A percentile compares a stretch with the other conserved stretches of the same genome.
Evolutionary conservation across 1,140 invertebrate species (phyloP).

Genomic region (Cotesia chilonis): DNA sequence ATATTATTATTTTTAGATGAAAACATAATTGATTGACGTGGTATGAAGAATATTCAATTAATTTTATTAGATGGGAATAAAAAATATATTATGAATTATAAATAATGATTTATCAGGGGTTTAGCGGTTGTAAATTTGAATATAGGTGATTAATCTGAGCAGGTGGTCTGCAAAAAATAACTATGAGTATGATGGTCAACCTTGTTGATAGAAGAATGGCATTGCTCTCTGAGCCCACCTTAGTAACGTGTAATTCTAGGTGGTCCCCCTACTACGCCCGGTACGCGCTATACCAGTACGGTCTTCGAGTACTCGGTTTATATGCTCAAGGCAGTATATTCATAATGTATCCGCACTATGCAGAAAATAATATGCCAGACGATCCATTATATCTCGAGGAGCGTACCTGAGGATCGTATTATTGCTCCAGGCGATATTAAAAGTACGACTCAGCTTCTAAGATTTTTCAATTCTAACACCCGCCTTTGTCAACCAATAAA

Average conservation of each 20-base stretch:
- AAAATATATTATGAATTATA: neutral
- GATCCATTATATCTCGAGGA: constrained; percentile 45
- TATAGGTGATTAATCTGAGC: neutral
- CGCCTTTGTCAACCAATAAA: constrained; percentile 12
- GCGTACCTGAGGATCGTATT: constrained; percentile 22
- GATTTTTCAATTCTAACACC: constrained; percentile 18
- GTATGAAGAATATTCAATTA: too few species aligned
- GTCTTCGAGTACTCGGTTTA: constrained; percentile 29
- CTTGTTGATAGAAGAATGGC: constrained; percentile 15
- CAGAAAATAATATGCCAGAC: constrained; percentile 48
- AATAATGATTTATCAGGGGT: neutral
- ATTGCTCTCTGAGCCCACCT: constrained; percentile 17
- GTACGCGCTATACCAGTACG: neutral
- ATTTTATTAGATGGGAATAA: too few species aligned
- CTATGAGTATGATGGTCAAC: constrained; percentile 14
- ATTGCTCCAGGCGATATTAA: neutral
- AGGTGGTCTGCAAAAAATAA: constrained; percentile 6
- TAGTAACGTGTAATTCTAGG: constrained; percentile 44
- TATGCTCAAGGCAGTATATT: constrained; percentile 49
- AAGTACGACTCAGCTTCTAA: neutral
- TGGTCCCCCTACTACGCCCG: constrained; percentile 40
- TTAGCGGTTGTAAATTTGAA: neutral
- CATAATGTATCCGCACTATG: constrained; percentile 49
- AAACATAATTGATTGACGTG: neutral
- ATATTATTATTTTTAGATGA: neutral